phyloP scores from a whole-genome alignment of 1,140 invertebrate species.

The Microplitis demolitor region DNA sequence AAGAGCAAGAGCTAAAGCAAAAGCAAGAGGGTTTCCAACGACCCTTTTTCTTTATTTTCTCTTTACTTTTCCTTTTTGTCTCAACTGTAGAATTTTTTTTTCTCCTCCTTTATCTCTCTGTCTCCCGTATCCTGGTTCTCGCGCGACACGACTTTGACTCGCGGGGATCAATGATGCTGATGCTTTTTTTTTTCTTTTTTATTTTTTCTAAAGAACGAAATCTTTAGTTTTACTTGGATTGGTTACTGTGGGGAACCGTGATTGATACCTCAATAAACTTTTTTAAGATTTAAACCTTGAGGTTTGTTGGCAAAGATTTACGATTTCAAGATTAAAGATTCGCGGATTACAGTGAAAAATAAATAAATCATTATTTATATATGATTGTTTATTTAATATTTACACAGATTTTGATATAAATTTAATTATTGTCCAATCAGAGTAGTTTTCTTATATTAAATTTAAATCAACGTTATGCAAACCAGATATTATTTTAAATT shows the following conservation, averaged over 20 bases:
- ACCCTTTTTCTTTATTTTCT: slow-evolving; percentile 4
- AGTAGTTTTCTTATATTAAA: too few relatives aligned
- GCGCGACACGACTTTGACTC: neutral
- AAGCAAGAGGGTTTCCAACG: neutral
- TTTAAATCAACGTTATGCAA: too few relatives aligned
- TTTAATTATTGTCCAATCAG: too few relatives aligned
- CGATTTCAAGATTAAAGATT: too few relatives aligned
- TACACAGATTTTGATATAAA: too few relatives aligned
- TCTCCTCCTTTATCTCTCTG: too few relatives aligned
- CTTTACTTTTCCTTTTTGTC: neutral
- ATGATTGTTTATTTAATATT: too few relatives aligned
- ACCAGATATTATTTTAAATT: too few relatives aligned
- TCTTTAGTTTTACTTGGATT: neutral
- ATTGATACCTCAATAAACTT: neutral
- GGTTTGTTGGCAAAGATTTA: too few relatives aligned
- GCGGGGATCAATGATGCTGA: slow-evolving; percentile 6
- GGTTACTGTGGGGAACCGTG: neutral
- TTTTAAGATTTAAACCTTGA: too few relatives aligned
- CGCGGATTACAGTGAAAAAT: too few relatives aligned
- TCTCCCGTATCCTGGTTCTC: neutral
- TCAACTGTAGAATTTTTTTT: neutral
- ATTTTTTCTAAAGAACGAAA: neutral
- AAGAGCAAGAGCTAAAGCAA: neutral
- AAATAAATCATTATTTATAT: too few relatives aligned
- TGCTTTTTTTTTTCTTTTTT: neutral